phyloP scores from a whole-genome alignment of 1,140 invertebrate species.

The Saccostrea cuccullata region DNA sequence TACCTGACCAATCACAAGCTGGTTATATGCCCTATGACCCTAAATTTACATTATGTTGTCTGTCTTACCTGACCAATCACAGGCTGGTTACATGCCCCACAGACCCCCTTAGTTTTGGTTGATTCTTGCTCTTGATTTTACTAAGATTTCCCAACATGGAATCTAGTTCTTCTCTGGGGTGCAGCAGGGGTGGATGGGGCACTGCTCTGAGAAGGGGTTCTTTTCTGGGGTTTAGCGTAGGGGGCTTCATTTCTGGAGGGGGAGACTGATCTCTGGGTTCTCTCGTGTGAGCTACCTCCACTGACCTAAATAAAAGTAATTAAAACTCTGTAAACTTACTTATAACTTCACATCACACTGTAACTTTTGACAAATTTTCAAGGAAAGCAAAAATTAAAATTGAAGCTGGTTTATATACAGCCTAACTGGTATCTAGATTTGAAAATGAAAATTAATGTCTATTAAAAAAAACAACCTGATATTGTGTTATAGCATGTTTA shows the following conservation, averaged over 20 bases:
- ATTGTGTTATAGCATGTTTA: no score
- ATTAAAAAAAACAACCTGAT: no score
- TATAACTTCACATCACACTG: background rate
- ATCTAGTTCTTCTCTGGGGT: slow-evolving; percentile 86
- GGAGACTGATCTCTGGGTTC: slow-evolving; percentile 52
- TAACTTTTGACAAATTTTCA: background rate
- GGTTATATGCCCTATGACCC: no score
- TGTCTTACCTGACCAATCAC: slow-evolving; percentile 95
- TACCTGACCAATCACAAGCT: slow-evolving; percentile 84
- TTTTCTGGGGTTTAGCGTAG: slow-evolving; percentile 80
- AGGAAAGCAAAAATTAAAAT: no score
- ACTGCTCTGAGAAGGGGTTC: slow-evolving; percentile 67
- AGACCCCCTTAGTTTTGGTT: slow-evolving; percentile 98
- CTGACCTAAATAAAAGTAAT: slow-evolving; percentile 45
- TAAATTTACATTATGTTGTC: no score
- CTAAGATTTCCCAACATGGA: slow-evolving; percentile 95
- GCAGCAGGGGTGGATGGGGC: slow-evolving; percentile 42
- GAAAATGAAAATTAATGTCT: no score
- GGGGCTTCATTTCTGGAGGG: slow-evolving; percentile 82
- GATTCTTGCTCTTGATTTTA: slow-evolving; percentile 89
- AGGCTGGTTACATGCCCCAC: slow-evolving; percentile 97
- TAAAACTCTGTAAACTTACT: background rate
- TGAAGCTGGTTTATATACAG: no score
- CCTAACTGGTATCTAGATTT: no score
- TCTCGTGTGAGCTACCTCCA: slow-evolving; percentile 38